phyloP scores from a whole-genome alignment of 2,113 vertebrate species.

The Andinoacara biseriatus region DNA sequence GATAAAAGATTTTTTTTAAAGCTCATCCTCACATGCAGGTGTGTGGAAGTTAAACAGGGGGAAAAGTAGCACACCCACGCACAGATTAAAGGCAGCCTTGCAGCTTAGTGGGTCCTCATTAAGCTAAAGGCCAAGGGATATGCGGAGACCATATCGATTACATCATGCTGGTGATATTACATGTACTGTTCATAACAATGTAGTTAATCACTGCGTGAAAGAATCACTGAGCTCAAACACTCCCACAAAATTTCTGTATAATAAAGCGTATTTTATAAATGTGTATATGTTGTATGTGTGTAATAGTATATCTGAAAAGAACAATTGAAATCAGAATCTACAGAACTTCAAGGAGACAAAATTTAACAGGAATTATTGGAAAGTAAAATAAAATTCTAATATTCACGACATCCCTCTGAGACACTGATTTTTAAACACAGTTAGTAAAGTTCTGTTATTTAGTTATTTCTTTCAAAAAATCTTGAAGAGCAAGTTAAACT shows the following conservation, averaged over 20 bases:
- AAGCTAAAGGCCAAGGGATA: background rate
- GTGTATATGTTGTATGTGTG: background rate
- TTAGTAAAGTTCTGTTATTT: background rate
- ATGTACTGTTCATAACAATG: constrained; percentile 2
- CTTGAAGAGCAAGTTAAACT: constrained; percentile 12
- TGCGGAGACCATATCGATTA: background rate
- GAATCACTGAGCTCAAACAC: background rate
- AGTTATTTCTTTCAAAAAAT: constrained; percentile 11
- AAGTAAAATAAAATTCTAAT: constrained; percentile 2
- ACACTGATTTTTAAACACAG: background rate
- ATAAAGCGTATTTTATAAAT: background rate
- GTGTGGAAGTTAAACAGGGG: background rate
- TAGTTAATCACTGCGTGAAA: background rate
- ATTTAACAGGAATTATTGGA: background rate
- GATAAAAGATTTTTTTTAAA: background rate
- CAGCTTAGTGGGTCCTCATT: background rate
- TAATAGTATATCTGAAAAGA: background rate
- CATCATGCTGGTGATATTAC: background rate
- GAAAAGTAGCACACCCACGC: background rate
- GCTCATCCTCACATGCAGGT: background rate
- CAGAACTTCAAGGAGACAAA: background rate
- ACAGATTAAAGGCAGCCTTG: background rate
- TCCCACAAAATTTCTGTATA: background rate
- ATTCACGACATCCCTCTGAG: background rate
- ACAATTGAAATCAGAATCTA: background rate